phyloP scores from a whole-genome alignment of 2,797 vertebrate genomes.

The Clarias pachynema region DNA sequence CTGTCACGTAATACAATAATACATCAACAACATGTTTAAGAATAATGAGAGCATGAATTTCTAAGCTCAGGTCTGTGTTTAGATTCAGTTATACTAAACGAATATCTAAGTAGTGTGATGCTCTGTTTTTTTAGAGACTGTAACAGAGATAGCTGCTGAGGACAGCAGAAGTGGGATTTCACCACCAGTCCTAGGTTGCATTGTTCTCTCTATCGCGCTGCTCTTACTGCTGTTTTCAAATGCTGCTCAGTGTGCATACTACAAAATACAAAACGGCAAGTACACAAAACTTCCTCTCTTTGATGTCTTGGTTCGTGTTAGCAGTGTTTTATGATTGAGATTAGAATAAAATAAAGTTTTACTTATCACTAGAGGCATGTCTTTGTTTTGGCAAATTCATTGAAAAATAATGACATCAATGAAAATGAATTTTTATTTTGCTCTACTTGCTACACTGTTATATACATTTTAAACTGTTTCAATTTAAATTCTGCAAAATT shows the following conservation, averaged over 20 bases:
- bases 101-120: background rate
- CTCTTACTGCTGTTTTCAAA: slow-evolving; percentile 53
- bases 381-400: background rate
- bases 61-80: background rate
- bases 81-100: background rate
- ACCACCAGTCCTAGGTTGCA: slow-evolving; percentile 47
- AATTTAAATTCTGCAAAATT: background rate
- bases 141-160: background rate
- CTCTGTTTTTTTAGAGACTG: slow-evolving; percentile 25
- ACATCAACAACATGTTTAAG: background rate
- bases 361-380: background rate
- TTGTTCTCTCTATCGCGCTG: slow-evolving; percentile 52
- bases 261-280: slow-evolving; percentile 56
- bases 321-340: background rate
- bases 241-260: slow-evolving; percentile 35
- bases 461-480: background rate
- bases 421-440: background rate
- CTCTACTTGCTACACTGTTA: background rate
- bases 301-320: background rate
- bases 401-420: background rate
- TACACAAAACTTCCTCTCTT: slow-evolving; percentile 6
- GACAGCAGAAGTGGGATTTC: background rate
- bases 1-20: background rate
- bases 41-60: background rate
- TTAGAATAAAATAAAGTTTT: background rate